Conservation (phyloP, 2,888 invertebrate genomes). For the Rhaphigaster nebulosa region DNA sequence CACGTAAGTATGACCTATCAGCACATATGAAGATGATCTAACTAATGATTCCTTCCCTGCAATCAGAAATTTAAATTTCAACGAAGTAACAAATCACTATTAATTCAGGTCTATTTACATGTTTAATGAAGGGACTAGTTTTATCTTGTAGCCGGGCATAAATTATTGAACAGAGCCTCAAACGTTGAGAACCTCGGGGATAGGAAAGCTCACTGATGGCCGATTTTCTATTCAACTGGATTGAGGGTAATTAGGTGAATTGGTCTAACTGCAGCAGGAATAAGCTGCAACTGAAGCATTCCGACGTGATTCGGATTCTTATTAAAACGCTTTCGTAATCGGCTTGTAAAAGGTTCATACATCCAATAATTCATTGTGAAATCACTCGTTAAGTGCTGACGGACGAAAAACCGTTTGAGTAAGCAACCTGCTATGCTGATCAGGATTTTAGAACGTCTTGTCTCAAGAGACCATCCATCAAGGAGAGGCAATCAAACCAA, state of each 20-base stretch:
- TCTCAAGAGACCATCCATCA: not conserved
- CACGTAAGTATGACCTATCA: no score
- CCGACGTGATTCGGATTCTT: not conserved
- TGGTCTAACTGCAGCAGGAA: not conserved
- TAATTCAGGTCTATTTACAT: conserved; percentile 18
- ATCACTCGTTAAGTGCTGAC: not conserved
- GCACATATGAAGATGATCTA: not conserved
- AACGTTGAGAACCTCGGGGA: not conserved
- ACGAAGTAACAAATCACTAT: conserved; percentile 12
- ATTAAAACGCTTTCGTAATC: not conserved
- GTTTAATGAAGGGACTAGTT: conserved; percentile 2
- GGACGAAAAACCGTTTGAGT: not conserved
- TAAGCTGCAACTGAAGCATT: not conserved
- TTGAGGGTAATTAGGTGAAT: conserved; percentile 25
- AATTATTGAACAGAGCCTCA: not conserved
- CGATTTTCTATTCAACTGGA: conserved; percentile 32
- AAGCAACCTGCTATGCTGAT: not conserved
- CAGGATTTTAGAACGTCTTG: not conserved
- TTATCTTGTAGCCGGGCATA: not conserved
- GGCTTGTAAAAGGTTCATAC: not conserved
- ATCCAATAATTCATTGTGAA: not conserved
- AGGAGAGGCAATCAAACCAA: not conserved
- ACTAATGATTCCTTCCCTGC: not conserved
- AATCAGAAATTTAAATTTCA: conserved; percentile 17
- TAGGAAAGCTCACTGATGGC: not conserved